A percentile compares a stretch with the other conserved stretches of the same genome.
Conservation (phyloP, 2,797 vertebrate species). For the Anas bahamensis region DNA sequence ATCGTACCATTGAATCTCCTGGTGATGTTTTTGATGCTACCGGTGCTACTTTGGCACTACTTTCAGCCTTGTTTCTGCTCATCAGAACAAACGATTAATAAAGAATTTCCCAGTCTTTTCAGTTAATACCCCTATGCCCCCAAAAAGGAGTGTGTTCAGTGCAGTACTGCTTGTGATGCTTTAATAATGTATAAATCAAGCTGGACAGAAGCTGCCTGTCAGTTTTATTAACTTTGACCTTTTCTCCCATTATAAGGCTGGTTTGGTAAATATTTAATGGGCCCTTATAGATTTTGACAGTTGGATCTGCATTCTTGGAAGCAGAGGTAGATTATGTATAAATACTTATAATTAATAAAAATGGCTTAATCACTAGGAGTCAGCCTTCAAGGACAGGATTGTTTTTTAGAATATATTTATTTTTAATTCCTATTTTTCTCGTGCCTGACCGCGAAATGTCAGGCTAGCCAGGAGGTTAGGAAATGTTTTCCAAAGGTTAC, state of each 20-base stretch:
- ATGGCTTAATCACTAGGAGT: constrained; percentile 40
- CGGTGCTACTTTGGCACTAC: neutral
- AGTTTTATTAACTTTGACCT: constrained; percentile 87
- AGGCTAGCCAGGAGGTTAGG: neutral
- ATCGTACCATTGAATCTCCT: neutral
- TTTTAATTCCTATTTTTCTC: neutral
- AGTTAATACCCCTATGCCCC: neutral
- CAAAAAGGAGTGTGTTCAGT: constrained; percentile 31
- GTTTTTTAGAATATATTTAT: neutral
- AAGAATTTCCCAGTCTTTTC: constrained; percentile 48
- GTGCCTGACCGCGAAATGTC: neutral
- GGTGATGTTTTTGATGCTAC: neutral
- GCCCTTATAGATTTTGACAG: constrained; percentile 79
- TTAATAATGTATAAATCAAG: constrained; percentile 81
- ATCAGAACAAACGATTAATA: constrained; percentile 19
- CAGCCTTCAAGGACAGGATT: constrained; percentile 16
- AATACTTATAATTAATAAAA: constrained; percentile 70
- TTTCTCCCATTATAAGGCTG: constrained; percentile 80
- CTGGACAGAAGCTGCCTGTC: constrained; percentile 77
- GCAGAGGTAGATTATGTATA: neutral
- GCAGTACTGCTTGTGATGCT: constrained; percentile 49
- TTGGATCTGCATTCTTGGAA: constrained; percentile 69
- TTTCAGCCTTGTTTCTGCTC: constrained; percentile 29
- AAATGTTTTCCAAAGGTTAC: neutral
- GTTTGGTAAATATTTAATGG: constrained; percentile 84